Evolutionary conservation across 2,113 vertebrate species (phyloP), one percentile per base, ranked within the genome.

Genomic region (Pterophyllum scalare): DNA sequence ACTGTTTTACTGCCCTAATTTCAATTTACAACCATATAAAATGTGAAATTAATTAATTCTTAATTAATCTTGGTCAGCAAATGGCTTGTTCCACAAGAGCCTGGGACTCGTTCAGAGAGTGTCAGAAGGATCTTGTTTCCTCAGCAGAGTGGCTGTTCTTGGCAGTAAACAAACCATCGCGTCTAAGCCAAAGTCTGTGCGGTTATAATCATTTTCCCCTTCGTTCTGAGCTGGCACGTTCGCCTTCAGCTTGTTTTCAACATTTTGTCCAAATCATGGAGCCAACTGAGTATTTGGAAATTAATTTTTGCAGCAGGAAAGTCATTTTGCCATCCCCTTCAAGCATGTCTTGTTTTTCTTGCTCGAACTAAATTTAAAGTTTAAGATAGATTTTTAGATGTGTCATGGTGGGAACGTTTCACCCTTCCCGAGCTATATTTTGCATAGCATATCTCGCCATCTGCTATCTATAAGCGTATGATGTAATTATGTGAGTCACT

Each of bases 401-500:
- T 33, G 19, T 49, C n/a, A n/a, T 67, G 56, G 31, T 82, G 75
- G 43, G 65, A 84, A 82, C 6, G 28, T 83, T 75, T 81, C 19
- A 60, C 22, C 65, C 80, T 72, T 52, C 22, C 56, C 77, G 6
- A 65, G 17, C 59, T 65, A 43, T 3, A 75, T 72, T 72, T 54
- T 72, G 46, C 67, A 81, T 17, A 78, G 65, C 61, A 58, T 91
- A 67, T 87, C 13, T 80, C 49, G 82, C 28, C 79, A 59, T 59
- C 59, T 85, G 54, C 38, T 75, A 28, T 67, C 70, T 43, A 54
- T 77, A 64, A 72, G 61, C 14, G 61, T 52, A 60, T 91, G 89
- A 92, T 90, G 86, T 92, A 84, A 93, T 83, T 80, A 84, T 81
- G 56, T 85, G 89, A 92, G 83, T 93, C 90, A 90, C 77, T 70